Base-by-base conservation (phyloP, 2,113 vertebrate species). In the Cranoglanis bouderius region DNA sequence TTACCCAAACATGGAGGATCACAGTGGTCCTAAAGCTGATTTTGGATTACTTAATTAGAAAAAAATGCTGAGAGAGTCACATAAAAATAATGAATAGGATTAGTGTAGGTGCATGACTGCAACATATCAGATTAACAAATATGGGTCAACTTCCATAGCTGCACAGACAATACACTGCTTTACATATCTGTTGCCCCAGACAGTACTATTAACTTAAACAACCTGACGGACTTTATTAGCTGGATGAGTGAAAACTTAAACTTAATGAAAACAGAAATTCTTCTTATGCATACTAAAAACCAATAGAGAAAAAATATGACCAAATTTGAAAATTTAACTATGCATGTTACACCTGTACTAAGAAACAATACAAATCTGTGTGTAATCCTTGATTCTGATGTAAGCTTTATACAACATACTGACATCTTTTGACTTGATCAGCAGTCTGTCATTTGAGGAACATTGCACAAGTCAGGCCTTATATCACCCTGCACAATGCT, bases 71-170 rank as follows among this genome's bases (percentile, higher is more conserved):
- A 49, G 13, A 51, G 16, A 7, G 3, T 29, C 12, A 77, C 74
- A 77, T 72, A 38, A 19, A 38, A 74, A 74, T 29, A 43, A 74
- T 74, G 18, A 74, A 90, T 86, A 88, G 84, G 67, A 88, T 77
- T 82, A 70, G 67, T 35, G n/a, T 19, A 74, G 38, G 43, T 43
- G 38, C 70, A 40, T 74, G 38, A 43, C 29, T 32, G 77, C 88
- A 83, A 89, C 88, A 55, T 88, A 72, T 84, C 70, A 74, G 14
- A 74, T 74, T 40, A 40, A 74, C 38, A 19, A 74, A 74, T 74
- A 74, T 74, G 70, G 38, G 38, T 70, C 16, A 40, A 40, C 32
- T 74, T 74, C 6, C 38, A 35, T 70, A 70, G 4, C n/a, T 49
- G 5, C 19, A 1, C 74, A 13, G 74, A 46, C 24, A 77, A 77